Percentiles rank a stretch among this genome's conserved stretches.
Evolutionary conservation across 2,113 vertebrate genomes (phyloP).

Genomic region (Thinocorus orbignyianus): DNA sequence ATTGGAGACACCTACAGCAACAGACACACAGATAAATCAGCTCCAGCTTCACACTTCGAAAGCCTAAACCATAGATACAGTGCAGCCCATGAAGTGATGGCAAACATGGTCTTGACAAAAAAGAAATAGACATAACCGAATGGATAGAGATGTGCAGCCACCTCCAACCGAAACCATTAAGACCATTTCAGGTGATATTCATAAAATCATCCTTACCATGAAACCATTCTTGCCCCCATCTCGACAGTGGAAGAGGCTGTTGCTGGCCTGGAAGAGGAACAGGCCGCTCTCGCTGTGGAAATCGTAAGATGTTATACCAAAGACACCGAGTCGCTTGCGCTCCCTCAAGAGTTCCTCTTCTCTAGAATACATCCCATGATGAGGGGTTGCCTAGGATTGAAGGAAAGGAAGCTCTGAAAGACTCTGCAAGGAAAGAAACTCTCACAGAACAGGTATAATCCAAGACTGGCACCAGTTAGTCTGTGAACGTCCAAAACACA

Average conservation of each 20-base stretch:
- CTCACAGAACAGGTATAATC: not conserved
- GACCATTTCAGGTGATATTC: not conserved
- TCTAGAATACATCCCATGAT: conserved; percentile 92
- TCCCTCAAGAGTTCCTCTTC: conserved; percentile 95
- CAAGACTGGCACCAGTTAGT: not conserved
- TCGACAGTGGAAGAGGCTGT: conserved; percentile 95
- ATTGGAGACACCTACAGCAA: conserved; percentile 85
- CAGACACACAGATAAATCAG: not conserved
- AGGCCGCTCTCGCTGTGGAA: conserved; percentile 92
- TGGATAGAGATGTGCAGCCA: not conserved
- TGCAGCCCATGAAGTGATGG: not conserved
- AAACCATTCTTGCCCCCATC: conserved; percentile 94
- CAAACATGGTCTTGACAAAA: not conserved
- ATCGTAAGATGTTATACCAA: conserved; percentile 96
- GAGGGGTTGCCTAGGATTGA: conserved; percentile 86
- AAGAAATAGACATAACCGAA: not conserved
- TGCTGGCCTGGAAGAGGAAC: conserved; percentile 98
- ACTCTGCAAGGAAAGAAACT: not conserved
- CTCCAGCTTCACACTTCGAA: not conserved
- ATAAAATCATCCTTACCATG: conserved; percentile 81
- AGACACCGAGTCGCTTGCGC: conserved; percentile 92
- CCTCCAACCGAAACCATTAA: not conserved
- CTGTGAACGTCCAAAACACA: not conserved
- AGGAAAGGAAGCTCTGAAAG: not conserved
- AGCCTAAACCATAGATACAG: not conserved